These are phyloP conservation scores for Hydrolagus affinis DNA, from an alignment of 2,113 vertebrate species.

Conservation along the genomic window DNA sequence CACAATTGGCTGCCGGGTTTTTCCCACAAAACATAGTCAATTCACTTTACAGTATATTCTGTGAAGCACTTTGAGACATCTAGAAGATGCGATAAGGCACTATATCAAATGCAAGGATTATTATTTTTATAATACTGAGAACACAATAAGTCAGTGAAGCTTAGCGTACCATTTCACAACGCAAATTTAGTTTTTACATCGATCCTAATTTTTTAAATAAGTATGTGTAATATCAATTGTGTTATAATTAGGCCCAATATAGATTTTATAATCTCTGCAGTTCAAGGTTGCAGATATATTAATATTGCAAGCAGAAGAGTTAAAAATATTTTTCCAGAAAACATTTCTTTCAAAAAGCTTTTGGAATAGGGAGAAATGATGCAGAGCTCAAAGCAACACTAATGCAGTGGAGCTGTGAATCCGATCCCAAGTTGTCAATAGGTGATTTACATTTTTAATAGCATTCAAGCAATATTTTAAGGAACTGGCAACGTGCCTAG, in stretches of 20 bases:
- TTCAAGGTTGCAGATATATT: neutral
- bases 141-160: neutral
- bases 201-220: no score
- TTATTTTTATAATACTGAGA: neutral
- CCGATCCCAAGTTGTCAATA: conserved; percentile 21
- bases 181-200: neutral
- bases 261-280: neutral
- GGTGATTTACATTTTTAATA: conserved; percentile 32
- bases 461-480: conserved; percentile 27
- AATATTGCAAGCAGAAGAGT: neutral
- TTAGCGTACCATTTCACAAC: neutral
- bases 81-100: no score
- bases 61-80: no score
- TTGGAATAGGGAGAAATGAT: neutral
- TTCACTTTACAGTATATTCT: no score
- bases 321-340: neutral
- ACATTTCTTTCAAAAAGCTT: neutral
- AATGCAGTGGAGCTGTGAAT: conserved; percentile 22
- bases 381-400: conserved; percentile 9
- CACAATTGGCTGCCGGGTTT: no score
- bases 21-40: no score
- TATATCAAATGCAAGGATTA: no score
- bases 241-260: neutral
- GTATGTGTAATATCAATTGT: no score
- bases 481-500: conserved; percentile 20